Evolutionary conservation across 2,888 invertebrate species (phyloP).

Genomic region (Scrobipalpa atriplicella): DNA sequence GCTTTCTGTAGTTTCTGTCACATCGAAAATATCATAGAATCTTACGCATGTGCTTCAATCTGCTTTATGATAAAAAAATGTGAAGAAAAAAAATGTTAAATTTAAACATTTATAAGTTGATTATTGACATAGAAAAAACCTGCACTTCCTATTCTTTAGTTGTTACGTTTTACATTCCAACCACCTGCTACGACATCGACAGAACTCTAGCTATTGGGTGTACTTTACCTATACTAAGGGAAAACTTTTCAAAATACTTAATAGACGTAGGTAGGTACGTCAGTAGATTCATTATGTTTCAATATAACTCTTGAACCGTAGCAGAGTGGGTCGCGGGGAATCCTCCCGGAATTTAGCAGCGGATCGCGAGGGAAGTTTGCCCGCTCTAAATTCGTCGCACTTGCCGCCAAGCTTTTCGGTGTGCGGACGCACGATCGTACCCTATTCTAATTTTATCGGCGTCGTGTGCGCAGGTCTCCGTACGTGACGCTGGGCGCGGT

Average conservation of each 20-base stretch:
- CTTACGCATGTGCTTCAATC: background rate
- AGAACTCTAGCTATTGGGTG: constrained; percentile 35
- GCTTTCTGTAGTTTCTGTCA: background rate
- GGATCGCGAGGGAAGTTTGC: constrained; percentile 69
- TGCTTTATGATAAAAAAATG: too few species aligned
- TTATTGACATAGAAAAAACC: background rate
- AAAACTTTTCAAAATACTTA: background rate
- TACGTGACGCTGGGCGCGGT: constrained; percentile 88
- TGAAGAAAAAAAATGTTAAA: too few species aligned
- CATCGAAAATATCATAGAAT: background rate
- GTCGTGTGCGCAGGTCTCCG: constrained; percentile 73
- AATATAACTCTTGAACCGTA: constrained; percentile 63
- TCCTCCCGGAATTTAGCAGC: constrained; percentile 76
- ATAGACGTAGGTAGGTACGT: constrained; percentile 32
- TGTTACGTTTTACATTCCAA: constrained; percentile 72
- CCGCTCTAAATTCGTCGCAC: constrained; percentile 77
- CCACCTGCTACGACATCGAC: constrained; percentile 64
- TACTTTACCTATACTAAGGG: too few species aligned
- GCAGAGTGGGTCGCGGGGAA: constrained; percentile 76
- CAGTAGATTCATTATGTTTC: constrained; percentile 54
- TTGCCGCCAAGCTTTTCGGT: constrained; percentile 72
- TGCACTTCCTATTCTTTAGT: constrained; percentile 65
- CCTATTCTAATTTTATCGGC: constrained; percentile 58
- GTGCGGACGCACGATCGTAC: constrained; percentile 59
- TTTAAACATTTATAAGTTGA: too few species aligned